These are phyloP conservation scores for Virgularia gustaviana DNA, from an alignment of 92 coral and sea anemone species.

Conservation along the genomic window DNA sequence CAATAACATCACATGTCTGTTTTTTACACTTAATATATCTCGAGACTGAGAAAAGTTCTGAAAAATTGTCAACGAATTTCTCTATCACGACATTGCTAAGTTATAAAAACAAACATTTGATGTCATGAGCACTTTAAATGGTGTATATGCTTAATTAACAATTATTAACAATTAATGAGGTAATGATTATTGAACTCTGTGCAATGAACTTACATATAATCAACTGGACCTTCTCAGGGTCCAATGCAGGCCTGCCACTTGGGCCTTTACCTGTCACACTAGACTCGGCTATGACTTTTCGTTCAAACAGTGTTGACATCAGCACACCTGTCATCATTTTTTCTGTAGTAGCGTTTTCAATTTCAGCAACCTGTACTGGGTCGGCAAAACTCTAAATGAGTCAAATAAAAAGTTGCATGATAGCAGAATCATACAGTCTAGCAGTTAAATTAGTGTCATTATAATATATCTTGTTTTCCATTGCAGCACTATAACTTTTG, in stretches of 20 bases:
- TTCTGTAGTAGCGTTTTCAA: not conserved
- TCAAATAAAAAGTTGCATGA: not conserved
- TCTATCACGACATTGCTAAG: no score
- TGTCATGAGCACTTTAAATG: no score
- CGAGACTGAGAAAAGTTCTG: no score
- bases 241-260: constrained; percentile 2
- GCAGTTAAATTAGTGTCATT: no score
- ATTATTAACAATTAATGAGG: no score
- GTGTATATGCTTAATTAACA: no score
- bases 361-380: not conserved
- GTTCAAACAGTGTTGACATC: not conserved
- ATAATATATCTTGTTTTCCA: no score
- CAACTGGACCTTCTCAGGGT: constrained; percentile 1
- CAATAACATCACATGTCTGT: no score
- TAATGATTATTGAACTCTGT: no score
- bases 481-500: not conserved
- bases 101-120: no score
- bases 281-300: not conserved
- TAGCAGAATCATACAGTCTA: not conserved
- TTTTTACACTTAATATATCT: no score
- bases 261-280: not conserved
- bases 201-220: not conserved
- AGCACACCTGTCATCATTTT: not conserved
- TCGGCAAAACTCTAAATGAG: not conserved
- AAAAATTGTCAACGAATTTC: no score